phyloP scores from a whole-genome alignment of 2,797 vertebrate genomes.

The Xenentodon cancila region DNA sequence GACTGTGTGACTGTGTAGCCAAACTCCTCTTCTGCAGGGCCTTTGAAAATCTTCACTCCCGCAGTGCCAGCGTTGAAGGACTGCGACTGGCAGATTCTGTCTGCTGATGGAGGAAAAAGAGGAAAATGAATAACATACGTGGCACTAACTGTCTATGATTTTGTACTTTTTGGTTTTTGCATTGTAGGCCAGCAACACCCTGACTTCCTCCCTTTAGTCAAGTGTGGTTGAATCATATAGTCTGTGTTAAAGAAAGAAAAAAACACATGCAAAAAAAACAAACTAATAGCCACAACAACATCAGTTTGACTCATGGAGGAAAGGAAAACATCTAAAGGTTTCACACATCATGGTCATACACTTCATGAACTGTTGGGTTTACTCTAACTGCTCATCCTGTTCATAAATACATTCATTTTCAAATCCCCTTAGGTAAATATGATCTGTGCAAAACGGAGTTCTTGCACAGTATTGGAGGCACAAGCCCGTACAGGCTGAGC shows the following conservation, averaged over 20 bases:
- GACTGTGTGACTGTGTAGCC: conserved; percentile 90
- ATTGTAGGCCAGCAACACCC: neutral
- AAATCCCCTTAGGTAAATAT: conserved; percentile 49
- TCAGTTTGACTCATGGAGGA: conserved; percentile 26
- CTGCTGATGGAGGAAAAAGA: conserved; percentile 43
- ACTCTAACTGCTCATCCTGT: neutral
- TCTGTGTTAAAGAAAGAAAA: neutral
- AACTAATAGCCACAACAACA: neutral
- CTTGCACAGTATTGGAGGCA: conserved; percentile 12
- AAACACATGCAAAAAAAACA: too few relatives aligned
- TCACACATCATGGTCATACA: neutral
- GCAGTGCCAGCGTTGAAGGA: conserved; percentile 89
- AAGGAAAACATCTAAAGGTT: neutral
- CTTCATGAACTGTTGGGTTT: too few relatives aligned
- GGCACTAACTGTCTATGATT: neutral
- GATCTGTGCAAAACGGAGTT: neutral
- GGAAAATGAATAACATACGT: neutral
- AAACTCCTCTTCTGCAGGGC: conserved; percentile 85
- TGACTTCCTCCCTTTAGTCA: conserved; percentile 17
- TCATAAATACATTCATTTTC: conserved; percentile 4
- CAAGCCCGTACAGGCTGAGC: conserved; percentile 61
- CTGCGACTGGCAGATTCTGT: conserved; percentile 50
- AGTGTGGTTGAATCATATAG: conserved; percentile 9
- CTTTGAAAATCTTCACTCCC: conserved; percentile 87
- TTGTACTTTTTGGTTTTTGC: neutral